phyloP scores from a whole-genome alignment of 2,797 vertebrate species.

The Halcyon chelicuti region DNA sequence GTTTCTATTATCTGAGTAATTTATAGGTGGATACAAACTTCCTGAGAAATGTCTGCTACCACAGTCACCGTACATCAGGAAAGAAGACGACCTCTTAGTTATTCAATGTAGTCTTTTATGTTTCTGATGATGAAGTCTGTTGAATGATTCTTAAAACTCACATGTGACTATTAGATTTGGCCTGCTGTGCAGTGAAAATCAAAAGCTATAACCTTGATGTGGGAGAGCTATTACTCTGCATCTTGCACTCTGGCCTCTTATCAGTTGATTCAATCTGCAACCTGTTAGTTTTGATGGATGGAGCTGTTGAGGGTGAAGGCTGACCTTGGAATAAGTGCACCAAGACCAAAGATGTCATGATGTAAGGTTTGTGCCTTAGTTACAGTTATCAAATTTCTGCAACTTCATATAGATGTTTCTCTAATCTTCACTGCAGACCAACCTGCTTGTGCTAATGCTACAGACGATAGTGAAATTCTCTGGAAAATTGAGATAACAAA shows the following conservation, averaged over 20 bases:
- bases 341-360: background rate
- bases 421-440: background rate
- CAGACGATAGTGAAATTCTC: background rate
- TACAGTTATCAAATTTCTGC: background rate
- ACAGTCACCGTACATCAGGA: background rate
- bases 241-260: constrained; percentile 10
- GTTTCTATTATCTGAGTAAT: background rate
- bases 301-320: background rate
- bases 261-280: constrained; percentile 1
- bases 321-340: background rate
- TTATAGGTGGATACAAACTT: background rate
- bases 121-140: background rate
- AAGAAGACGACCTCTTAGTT: background rate
- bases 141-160: background rate
- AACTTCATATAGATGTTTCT: background rate
- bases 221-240: constrained; percentile 2
- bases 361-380: background rate
- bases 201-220: constrained; percentile 12
- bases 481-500: background rate
- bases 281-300: constrained; percentile 34
- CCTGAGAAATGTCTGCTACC: background rate
- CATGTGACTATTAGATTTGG: background rate
- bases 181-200: background rate
- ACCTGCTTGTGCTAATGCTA: background rate
- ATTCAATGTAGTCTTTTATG: background rate